A percentile compares a stretch with the other conserved stretches of the same genome.
Conservation (phyloP, 2,888 invertebrate species). For the Drosophila atroscutellata region DNA sequence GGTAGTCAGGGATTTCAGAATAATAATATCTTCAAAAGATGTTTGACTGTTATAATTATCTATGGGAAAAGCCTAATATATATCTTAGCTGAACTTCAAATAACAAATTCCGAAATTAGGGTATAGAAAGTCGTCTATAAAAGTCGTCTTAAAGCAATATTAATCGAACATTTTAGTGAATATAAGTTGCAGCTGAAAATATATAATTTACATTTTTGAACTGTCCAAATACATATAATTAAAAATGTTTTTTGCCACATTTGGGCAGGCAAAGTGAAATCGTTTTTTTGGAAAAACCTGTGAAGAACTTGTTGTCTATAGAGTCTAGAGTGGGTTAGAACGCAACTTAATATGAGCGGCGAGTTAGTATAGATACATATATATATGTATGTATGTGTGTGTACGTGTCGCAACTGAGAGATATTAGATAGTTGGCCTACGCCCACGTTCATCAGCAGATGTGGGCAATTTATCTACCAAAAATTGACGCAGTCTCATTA, state of each 20-base stretch:
- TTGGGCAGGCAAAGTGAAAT: conserved; percentile 24
- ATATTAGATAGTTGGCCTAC: conserved; percentile 45
- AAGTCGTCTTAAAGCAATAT: background rate
- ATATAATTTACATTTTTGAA: conserved; percentile 21
- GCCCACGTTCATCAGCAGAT: conserved; percentile 42
- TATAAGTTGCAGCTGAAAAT: conserved; percentile 11
- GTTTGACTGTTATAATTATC: background rate
- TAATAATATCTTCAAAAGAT: too few relatives aligned
- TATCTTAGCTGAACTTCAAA: background rate
- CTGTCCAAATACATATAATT: conserved; percentile 36
- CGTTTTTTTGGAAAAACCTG: conserved; percentile 45
- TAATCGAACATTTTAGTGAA: background rate
- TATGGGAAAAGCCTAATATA: background rate
- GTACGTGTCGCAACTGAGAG: conserved; percentile 19
- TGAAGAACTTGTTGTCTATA: conserved; percentile 49
- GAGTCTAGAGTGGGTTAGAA: conserved; percentile 40
- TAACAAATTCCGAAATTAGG: background rate
- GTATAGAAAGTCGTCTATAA: background rate
- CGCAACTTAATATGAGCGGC: conserved; percentile 6
- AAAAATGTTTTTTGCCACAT: conserved; percentile 22
- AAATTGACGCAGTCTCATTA: conserved; percentile 58
- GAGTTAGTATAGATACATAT: background rate
- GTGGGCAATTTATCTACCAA: conserved; percentile 52
- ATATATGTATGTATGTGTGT: conserved; percentile 5
- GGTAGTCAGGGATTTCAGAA: background rate